Evolutionary conservation across 1,140 invertebrate species (phyloP).

Genomic region (Hermetia illucens): DNA sequence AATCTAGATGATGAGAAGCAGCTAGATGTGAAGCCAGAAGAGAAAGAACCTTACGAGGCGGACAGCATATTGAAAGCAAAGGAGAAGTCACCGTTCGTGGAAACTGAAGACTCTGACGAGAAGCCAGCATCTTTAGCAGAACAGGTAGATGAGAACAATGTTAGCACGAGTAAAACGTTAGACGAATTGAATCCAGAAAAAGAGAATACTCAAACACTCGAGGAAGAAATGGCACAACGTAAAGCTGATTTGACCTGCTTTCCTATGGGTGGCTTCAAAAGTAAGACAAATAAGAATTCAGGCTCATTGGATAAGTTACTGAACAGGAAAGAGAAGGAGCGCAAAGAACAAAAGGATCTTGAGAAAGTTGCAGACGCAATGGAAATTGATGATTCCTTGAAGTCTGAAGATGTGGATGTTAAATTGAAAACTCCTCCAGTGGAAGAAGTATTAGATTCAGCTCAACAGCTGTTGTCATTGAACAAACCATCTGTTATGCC

Average conservation of each 20-base stretch:
- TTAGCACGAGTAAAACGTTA: slow-evolving; percentile 10
- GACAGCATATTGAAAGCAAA: too few species aligned
- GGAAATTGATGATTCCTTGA: not conserved
- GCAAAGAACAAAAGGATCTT: not conserved
- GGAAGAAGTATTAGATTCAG: too few species aligned
- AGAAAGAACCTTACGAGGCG: too few species aligned
- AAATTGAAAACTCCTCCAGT: not conserved
- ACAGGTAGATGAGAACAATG: slow-evolving; percentile 6
- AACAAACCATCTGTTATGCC: not conserved
- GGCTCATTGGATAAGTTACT: slow-evolving; percentile 22
- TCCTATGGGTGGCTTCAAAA: not conserved
- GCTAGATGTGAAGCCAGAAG: too few species aligned
- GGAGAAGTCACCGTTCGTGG: too few species aligned
- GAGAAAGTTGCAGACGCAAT: not conserved
- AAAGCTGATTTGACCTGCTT: slow-evolving; percentile 11
- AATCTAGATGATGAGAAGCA: too few species aligned
- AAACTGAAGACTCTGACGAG: too few species aligned
- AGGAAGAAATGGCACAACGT: slow-evolving; percentile 21
- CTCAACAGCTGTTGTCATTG: not conserved
- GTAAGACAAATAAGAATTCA: slow-evolving; percentile 5
- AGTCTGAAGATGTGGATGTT: not conserved
- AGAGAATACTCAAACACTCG: slow-evolving; percentile 8
- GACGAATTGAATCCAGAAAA: slow-evolving; percentile 7
- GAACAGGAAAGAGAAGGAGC: slow-evolving; percentile 22
- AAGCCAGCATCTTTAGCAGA: not conserved